phyloP scores from a whole-genome alignment of 2,888 invertebrate species.

The Sphaerophoria rueppellii region DNA sequence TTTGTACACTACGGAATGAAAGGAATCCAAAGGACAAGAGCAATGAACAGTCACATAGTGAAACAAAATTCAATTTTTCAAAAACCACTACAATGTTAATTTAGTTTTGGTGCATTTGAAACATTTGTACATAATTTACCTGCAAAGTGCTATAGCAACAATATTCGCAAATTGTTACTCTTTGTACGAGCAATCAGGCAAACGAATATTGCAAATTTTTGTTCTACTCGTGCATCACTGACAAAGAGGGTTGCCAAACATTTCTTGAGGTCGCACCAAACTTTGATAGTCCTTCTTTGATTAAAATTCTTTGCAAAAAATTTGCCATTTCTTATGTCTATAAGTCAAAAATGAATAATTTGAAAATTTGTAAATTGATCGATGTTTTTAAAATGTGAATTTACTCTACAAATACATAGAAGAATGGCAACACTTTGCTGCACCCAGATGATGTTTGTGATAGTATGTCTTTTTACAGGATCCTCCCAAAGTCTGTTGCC shows the following conservation, averaged over 20 bases:
- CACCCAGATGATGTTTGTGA: not conserved
- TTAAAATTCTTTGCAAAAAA: too few species aligned
- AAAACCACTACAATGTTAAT: constrained; percentile 35
- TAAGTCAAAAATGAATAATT: too few species aligned
- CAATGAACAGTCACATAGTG: constrained; percentile 6
- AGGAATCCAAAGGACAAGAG: constrained; percentile 42
- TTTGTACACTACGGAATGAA: not conserved
- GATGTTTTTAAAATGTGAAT: too few species aligned
- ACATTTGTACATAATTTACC: constrained; percentile 53
- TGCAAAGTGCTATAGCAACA: constrained; percentile 23
- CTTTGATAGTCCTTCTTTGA: too few species aligned
- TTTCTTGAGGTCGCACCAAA: not conserved
- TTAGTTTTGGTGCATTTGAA: not conserved
- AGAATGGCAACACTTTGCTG: not conserved
- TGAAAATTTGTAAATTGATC: too few species aligned
- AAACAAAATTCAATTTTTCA: constrained; percentile 64
- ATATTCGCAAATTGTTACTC: constrained; percentile 55
- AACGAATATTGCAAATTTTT: not conserved
- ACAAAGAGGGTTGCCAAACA: not conserved
- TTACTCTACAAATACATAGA: not conserved
- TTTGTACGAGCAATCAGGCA: constrained; percentile 53
- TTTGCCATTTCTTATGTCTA: too few species aligned
- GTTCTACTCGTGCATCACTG: too few species aligned
- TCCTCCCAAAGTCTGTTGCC: not conserved
- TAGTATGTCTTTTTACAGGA: not conserved